A percentile compares a stretch with the other conserved stretches of the same genome.
Evolutionary conservation across 2,888 invertebrate genomes (phyloP).

Genomic region (Ochropleura leucogaster): DNA sequence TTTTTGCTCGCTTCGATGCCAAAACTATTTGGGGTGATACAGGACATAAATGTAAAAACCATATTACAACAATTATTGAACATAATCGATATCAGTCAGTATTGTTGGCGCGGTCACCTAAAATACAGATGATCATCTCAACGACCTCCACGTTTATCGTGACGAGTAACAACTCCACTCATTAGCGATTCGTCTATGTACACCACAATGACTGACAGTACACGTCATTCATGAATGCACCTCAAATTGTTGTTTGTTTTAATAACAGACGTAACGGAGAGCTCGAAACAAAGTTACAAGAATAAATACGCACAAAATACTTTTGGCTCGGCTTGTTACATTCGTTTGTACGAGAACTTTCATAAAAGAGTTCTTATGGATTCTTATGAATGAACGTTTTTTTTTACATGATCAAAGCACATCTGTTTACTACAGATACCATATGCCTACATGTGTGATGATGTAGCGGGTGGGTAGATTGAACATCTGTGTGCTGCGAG

Average conservation of each 20-base stretch:
- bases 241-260: slow-evolving; percentile 52
- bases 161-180: slow-evolving; percentile 36
- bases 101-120: slow-evolving; percentile 32
- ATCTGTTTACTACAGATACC: slow-evolving; percentile 39
- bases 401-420: slow-evolving; percentile 14
- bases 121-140: slow-evolving; percentile 39
- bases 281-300: slow-evolving; percentile 28
- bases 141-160: slow-evolving; percentile 31
- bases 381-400: slow-evolving; percentile 35
- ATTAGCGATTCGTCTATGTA: slow-evolving; percentile 48
- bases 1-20: slow-evolving; percentile 46
- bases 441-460: slow-evolving; percentile 2
- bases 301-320: slow-evolving; percentile 3
- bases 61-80: slow-evolving; percentile 4
- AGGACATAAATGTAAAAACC: background rate
- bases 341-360: slow-evolving; percentile 7
- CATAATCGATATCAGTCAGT: slow-evolving; percentile 5
- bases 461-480: background rate
- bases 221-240: slow-evolving; percentile 52
- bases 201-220: slow-evolving; percentile 40
- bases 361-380: background rate
- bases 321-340: slow-evolving; percentile 5
- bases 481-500: slow-evolving; percentile 27
- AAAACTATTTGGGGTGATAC: slow-evolving; percentile 21
- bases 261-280: slow-evolving; percentile 32